These are phyloP conservation scores for Gortyna flavago DNA, from an alignment of 2,888 invertebrate species.

Conservation along the genomic window DNA sequence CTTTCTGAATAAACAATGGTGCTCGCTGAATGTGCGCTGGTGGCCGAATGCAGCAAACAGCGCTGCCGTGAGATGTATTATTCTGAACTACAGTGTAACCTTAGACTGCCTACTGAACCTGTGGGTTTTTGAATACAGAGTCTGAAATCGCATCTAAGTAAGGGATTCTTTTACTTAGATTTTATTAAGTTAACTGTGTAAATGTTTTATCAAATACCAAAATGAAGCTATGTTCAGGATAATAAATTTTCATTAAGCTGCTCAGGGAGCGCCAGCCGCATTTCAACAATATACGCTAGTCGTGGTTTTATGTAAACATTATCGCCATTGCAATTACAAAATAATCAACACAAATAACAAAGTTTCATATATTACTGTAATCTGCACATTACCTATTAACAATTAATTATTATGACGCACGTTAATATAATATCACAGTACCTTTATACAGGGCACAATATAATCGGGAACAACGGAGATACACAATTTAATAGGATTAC, in stretches of 20 bases:
- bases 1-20: conserved; percentile 84
- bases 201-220: not conserved
- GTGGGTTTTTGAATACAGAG: conserved; percentile 24
- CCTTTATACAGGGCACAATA: not conserved
- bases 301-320: too few relatives aligned
- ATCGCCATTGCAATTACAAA: not conserved
- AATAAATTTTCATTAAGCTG: not conserved
- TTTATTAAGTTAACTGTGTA: not conserved
- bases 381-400: not conserved
- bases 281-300: not conserved
- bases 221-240: not conserved
- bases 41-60: conserved; percentile 61
- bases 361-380: not conserved
- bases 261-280: not conserved
- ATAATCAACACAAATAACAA: not conserved
- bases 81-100: conserved; percentile 51
- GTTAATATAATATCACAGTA: not conserved
- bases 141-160: conserved; percentile 28
- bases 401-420: conserved; percentile 7
- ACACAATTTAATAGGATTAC: conserved; percentile 54
- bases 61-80: conserved; percentile 64
- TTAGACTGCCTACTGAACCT: conserved; percentile 24
- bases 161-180: conserved; percentile 3
- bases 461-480: conserved; percentile 12
- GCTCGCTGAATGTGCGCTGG: conserved; percentile 67